Base-by-base conservation (phyloP, 2,113 vertebrate species). In the Isichthys henryi region DNA sequence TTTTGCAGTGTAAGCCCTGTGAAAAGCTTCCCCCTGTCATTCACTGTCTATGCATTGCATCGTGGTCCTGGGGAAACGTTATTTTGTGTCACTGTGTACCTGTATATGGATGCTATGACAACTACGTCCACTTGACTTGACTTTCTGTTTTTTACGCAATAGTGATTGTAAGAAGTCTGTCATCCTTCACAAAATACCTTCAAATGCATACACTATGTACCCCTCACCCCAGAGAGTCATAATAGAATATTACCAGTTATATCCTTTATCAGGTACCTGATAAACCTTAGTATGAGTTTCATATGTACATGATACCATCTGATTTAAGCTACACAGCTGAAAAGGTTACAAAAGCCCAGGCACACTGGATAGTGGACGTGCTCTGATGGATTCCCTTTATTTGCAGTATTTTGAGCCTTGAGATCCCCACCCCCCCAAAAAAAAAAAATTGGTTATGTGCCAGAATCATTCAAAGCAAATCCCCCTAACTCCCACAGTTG, bases 381-480 rank as follows among this genome's bases (percentile, higher is more conserved):
- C 15, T 77, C 2, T 35, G 70, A 77, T 17, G 31, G 4, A 7
- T 15, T 13, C 27, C 5, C 31, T 77, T 39, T 1, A 77, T 35
- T 39, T 11, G 4, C 70, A 74, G 70, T 5, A 35, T 15, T 39
- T 74, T 77, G 35, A 6, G 15, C 70, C 31, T 77, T 77, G 1
- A 66, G 10, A 31, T 82, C 17, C 84, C 13, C n/a, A 17, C 46
- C 17, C 46, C 23, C 23, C 19, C 9, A 53, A 19, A 0, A 52
- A 49, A 49, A 52, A 15, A 52, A 83, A 9, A 66, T 5, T 62
- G 9, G 7, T 74, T 15, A 87, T 46, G 91, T 90, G 31, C 52
- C 87, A 92, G 92, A 92, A 92, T 92, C 90, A 93, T 90, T 92
- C 94, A 84, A 90, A 89, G 89, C 58, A 93, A 93, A 92, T 90